These are phyloP conservation scores for Synanthedon myopaeformis DNA, from an alignment of 2,888 invertebrate genomes.

Conservation along the genomic window DNA sequence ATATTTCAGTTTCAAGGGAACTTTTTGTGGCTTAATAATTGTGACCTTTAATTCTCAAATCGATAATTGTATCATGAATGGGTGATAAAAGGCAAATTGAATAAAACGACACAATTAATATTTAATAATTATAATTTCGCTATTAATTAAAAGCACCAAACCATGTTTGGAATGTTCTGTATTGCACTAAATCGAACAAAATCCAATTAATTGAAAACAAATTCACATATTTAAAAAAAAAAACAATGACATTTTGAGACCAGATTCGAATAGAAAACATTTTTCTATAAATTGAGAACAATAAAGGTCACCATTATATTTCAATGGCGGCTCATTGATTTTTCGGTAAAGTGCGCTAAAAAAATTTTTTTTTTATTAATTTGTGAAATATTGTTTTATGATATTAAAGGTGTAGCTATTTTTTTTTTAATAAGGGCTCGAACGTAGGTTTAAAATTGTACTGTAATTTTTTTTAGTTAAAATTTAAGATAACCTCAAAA, in stretches of 20 bases:
- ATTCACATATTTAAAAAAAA: neutral
- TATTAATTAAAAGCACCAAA: constrained; percentile 63
- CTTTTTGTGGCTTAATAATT: constrained; percentile 20
- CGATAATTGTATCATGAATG: constrained; percentile 12
- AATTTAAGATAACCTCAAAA: too few species aligned
- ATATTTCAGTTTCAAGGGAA: constrained; percentile 1
- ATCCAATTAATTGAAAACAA: constrained; percentile 24
- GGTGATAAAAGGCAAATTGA: constrained; percentile 46
- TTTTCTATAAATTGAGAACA: constrained; percentile 43
- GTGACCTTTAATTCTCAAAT: constrained; percentile 50
- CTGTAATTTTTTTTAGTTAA: too few species aligned
- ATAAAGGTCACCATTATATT: constrained; percentile 63
- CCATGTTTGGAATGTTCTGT: constrained; percentile 67
- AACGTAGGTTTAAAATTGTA: too few species aligned
- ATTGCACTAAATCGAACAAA: constrained; percentile 61
- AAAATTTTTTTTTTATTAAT: too few species aligned
- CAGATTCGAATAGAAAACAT: constrained; percentile 3
- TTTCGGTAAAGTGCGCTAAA: neutral
- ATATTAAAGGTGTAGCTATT: too few species aligned
- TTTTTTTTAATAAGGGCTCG: too few species aligned
- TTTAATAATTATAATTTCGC: constrained; percentile 61
- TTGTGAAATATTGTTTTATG: too few species aligned
- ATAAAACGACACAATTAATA: constrained; percentile 48
- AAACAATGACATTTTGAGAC: neutral
- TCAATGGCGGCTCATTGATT: neutral